phyloP scores from a whole-genome alignment of 2,888 invertebrate genomes.

The Heliconius erato region DNA sequence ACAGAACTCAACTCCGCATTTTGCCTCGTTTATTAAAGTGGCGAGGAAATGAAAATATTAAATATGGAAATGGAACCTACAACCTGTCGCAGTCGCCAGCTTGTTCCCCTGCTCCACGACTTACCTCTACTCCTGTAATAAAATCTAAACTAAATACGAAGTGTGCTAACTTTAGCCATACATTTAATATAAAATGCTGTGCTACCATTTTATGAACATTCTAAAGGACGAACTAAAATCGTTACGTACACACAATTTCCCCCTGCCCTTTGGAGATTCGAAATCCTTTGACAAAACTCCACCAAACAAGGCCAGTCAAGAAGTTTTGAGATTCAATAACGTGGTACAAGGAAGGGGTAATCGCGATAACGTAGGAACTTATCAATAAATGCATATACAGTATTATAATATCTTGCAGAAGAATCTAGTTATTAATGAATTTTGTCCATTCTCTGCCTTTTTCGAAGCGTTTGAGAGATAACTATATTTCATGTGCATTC shows the following conservation, averaged over 20 bases:
- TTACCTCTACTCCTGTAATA: neutral
- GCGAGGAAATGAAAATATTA: too few relatives aligned
- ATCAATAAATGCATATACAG: neutral
- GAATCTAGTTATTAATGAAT: neutral
- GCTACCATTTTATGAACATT: conserved; percentile 22
- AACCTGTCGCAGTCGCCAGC: too few relatives aligned
- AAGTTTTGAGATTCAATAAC: conserved; percentile 58
- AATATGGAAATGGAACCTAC: too few relatives aligned
- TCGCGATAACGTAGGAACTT: conserved; percentile 25
- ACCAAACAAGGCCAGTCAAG: conserved; percentile 61
- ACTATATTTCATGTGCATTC: too few relatives aligned
- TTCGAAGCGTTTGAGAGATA: too few relatives aligned
- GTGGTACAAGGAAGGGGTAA: conserved; percentile 53
- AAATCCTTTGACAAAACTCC: conserved; percentile 67
- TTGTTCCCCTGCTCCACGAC: too few relatives aligned
- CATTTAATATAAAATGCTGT: neutral
- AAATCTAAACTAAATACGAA: neutral
- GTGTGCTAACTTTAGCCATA: neutral
- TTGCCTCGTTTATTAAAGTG: neutral
- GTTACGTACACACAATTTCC: conserved; percentile 47
- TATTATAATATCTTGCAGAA: too few relatives aligned
- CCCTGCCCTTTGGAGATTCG: conserved; percentile 49
- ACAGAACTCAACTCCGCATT: neutral
- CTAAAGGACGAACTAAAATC: conserved; percentile 39
- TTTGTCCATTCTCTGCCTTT: too few relatives aligned